phyloP scores from a whole-genome alignment of 2,888 invertebrate genomes.

The Oligia strigilis region DNA sequence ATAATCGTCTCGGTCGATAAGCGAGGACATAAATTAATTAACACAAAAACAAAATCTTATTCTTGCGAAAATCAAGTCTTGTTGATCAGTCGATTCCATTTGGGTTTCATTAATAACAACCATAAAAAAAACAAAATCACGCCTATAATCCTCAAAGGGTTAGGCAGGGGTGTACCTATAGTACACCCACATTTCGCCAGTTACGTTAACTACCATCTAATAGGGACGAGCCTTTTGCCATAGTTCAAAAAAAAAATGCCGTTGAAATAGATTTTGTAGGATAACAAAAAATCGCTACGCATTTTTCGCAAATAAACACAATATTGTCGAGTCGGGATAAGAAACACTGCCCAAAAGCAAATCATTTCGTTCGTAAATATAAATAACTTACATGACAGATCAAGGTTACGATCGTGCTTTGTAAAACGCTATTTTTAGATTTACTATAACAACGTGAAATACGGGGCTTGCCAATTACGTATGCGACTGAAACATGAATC shows the following conservation, averaged over 20 bases:
- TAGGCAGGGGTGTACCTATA: too few relatives aligned
- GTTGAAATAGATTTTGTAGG: too few relatives aligned
- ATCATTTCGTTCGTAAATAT: constrained; percentile 31
- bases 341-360: constrained; percentile 13
- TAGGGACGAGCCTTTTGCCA: too few relatives aligned
- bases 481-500: constrained; percentile 11
- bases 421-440: constrained; percentile 61
- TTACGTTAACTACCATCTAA: too few relatives aligned
- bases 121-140: too few relatives aligned
- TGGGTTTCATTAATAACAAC: too few relatives aligned
- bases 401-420: constrained; percentile 56
- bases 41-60: constrained; percentile 7
- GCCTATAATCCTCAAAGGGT: too few relatives aligned
- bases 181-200: too few relatives aligned
- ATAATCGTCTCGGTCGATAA: constrained; percentile 33
- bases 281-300: neutral
- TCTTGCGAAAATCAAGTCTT: neutral
- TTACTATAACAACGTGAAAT: constrained; percentile 52
- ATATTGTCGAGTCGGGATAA: neutral
- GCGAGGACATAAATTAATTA: constrained; percentile 22
- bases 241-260: too few relatives aligned
- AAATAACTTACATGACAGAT: constrained; percentile 33
- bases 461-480: constrained; percentile 35
- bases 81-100: neutral
- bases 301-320: neutral